These are phyloP conservation scores for Scaptomyza graminum DNA, from an alignment of 1,140 invertebrate genomes.

Conservation along the genomic window DNA sequence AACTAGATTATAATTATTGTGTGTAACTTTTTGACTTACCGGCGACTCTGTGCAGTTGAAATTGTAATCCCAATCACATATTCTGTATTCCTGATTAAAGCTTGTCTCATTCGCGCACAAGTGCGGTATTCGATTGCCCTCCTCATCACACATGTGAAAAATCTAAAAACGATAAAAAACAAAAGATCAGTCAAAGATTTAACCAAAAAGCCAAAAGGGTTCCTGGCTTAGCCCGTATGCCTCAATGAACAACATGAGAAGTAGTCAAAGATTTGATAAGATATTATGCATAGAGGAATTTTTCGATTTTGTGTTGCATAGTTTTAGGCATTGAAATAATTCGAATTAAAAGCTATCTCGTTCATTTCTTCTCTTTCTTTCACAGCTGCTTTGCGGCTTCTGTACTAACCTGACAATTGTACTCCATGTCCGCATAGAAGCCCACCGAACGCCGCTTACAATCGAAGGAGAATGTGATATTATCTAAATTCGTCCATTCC, in stretches of 20 bases:
- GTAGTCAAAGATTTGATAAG: not conserved
- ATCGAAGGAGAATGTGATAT: constrained; percentile 87
- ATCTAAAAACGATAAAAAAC: constrained; percentile 71
- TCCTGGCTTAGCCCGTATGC: too few species aligned
- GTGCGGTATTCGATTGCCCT: constrained; percentile 86
- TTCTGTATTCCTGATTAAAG: constrained; percentile 87
- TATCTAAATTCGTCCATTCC: constrained; percentile 87
- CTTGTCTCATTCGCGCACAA: constrained; percentile 87
- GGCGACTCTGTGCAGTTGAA: constrained; percentile 86
- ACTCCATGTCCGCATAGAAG: constrained; percentile 87
- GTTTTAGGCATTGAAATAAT: constrained; percentile 46
- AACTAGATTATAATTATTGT: too few species aligned
- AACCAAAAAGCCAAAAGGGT: too few species aligned
- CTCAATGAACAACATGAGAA: too few species aligned
- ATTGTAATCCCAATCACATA: constrained; percentile 87
- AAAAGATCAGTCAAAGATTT: too few species aligned
- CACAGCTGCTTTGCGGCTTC: not conserved
- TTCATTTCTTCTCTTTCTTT: constrained; percentile 2
- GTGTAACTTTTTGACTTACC: constrained; percentile 31
- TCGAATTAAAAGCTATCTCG: not conserved
- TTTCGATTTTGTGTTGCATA: constrained; percentile 34
- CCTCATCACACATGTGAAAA: constrained; percentile 88
- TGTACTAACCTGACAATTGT: constrained; percentile 85
- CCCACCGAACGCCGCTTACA: constrained; percentile 86
- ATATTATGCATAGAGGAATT: not conserved